Evolutionary conservation across 2,797 vertebrate species (phyloP), one percentile per base, ranked within the genome.

Genomic region (Luscinia luscinia): DNA sequence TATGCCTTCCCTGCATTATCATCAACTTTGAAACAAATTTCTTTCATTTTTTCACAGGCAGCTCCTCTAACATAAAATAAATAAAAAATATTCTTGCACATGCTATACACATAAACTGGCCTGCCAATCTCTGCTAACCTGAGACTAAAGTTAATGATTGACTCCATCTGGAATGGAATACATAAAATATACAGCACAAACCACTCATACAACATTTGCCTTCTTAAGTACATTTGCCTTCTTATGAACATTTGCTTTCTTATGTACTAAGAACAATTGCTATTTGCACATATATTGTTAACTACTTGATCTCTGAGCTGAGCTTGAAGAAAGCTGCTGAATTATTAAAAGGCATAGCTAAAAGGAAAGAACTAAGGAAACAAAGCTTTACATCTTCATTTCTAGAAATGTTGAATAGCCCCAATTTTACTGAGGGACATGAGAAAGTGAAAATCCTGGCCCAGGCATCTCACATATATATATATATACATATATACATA

Each of bases 71-170:
- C 0, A 5, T 38, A 63, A 84, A 82, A 67, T 28, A 89, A 69
- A 83, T 27, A 9, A 36, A 52, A 72, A 57, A 40, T 34, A 52
- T 45, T 58, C 73, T 63, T 87, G 64, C 30, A 40, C 16, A 26
- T 13, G 22, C 30, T 54, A 40, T 24, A 40, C 38, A 45, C 15
- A 46, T 68, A 36, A 81, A 70, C 41, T 49, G 3, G 14, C 66
- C 41, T 64, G 24, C n/a, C 9, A 4, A 28, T 79, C 43, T 67
- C 82, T 87, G 75, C 64, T 72, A 88, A 68, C 69, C 45, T 84
- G 83, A 93, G 73, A 83, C 73, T 68, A 34, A 87, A 93, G 93
- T 94, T 95, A 96, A 95, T 93, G 64, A 93, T 75, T 96, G 54
- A 95, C 83, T 88, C 54, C 34, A 49, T 54, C 73, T 91, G 88